Evolutionary conservation across 2,888 invertebrate genomes (phyloP).

Genomic region (Caradrina kadenii): DNA sequence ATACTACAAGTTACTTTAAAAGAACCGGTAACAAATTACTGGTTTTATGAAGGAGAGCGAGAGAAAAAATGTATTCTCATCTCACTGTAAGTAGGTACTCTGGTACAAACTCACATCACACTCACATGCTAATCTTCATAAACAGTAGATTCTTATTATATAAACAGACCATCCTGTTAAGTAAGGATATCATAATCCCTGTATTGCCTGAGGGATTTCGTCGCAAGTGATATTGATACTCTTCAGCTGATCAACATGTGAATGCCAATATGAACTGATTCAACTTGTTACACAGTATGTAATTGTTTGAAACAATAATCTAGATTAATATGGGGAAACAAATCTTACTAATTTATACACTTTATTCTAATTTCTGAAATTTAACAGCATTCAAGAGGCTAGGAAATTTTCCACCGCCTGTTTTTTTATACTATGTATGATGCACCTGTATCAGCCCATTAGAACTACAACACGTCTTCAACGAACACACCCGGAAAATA

Average conservation of each 20-base stretch:
- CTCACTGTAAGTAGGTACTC: neutral
- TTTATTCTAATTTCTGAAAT: neutral
- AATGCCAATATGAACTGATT: neutral
- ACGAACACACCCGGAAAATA: constrained; percentile 41
- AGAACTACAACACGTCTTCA: constrained; percentile 24
- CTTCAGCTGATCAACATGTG: neutral
- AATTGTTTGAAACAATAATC: too few species aligned
- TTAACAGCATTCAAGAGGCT: neutral
- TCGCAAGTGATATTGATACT: neutral
- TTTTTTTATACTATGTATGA: too few species aligned
- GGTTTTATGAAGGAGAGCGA: constrained; percentile 18
- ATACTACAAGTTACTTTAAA: constrained; percentile 26
- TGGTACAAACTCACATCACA: constrained; percentile 2
- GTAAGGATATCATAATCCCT: neutral
- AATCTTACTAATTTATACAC: neutral
- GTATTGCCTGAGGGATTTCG: neutral
- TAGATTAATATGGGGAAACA: neutral
- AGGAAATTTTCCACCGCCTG: neutral
- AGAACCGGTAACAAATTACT: constrained; percentile 34
- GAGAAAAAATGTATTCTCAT: constrained; percentile 28
- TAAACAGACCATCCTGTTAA: neutral
- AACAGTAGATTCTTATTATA: neutral
- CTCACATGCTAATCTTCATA: constrained; percentile 4
- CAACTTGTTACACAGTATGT: neutral
- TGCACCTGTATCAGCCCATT: neutral